Conservation (phyloP, 2,113 vertebrate species). For the Axis porcinus region DNA sequence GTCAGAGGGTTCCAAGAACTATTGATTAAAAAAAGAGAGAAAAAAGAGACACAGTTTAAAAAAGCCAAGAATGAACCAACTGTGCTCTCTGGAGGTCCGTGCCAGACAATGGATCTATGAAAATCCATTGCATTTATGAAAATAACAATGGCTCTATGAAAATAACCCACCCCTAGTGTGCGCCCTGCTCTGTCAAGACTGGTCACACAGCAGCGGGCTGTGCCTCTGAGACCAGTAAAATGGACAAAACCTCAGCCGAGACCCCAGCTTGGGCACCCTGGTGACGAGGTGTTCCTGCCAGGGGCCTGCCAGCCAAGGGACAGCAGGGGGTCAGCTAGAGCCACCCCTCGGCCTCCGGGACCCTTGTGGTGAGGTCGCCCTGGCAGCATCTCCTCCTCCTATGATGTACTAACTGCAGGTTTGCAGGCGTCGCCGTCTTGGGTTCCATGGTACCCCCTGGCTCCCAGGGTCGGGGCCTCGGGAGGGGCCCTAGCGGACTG, state of each 20-base stretch:
- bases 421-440: rapidly evolving
- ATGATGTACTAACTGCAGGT: rapidly evolving
- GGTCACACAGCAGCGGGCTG: not conserved
- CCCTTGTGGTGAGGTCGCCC: not conserved
- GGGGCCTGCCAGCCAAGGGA: not conserved
- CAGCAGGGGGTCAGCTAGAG: not conserved
- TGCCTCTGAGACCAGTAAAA: not conserved
- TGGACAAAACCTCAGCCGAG: rapidly evolving
- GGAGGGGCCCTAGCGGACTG: rapidly evolving
- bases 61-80: not conserved
- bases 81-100: not conserved
- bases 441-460: not conserved
- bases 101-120: not conserved
- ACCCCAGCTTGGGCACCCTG: not conserved
- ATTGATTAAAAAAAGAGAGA: not conserved
- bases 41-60: not conserved
- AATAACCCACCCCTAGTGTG: not conserved
- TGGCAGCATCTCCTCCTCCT: rapidly evolving
- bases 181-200: not conserved
- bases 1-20: not conserved
- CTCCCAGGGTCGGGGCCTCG: rapidly evolving
- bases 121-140: not conserved
- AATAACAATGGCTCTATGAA: not conserved
- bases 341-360: rapidly evolving
- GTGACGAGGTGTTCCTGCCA: not conserved